Conservation (phyloP, 1,140 invertebrate species). For the Laupala kohalensis region DNA sequence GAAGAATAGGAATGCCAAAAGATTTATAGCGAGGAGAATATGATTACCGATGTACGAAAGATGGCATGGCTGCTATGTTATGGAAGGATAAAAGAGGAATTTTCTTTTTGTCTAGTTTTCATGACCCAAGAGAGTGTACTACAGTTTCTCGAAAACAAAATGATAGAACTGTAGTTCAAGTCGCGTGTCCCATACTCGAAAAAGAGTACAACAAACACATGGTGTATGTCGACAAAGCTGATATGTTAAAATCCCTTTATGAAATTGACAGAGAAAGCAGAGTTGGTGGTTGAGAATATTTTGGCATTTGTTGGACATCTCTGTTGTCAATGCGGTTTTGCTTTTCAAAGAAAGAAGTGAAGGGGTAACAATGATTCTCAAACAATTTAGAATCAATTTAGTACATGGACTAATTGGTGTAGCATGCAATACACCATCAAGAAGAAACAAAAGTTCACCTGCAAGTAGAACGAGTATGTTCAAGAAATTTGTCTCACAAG, state of each 20-base stretch:
- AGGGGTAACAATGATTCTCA: not conserved
- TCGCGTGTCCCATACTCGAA: slow-evolving; percentile 7
- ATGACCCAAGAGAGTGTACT: slow-evolving; percentile 13
- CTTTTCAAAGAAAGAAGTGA: slow-evolving; percentile 7
- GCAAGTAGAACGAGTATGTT: slow-evolving; percentile 2
- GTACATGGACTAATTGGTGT: not conserved
- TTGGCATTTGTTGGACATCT: slow-evolving; percentile 11
- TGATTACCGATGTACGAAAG: slow-evolving; percentile 19
- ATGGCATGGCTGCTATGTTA: slow-evolving; percentile 25
- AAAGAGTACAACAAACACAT: slow-evolving; percentile 23
- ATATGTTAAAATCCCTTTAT: slow-evolving; percentile 11
- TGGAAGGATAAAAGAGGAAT: slow-evolving; percentile 29
- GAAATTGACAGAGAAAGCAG: slow-evolving; percentile 12
- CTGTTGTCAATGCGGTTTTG: slow-evolving; percentile 7
- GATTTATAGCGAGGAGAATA: slow-evolving; percentile 4
- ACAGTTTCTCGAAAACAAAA: slow-evolving; percentile 2
- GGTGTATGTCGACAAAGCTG: slow-evolving; percentile 15
- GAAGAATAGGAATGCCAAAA: slow-evolving; percentile 6
- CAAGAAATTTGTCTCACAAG: not conserved
- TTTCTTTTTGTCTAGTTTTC: slow-evolving; percentile 27
- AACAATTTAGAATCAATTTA: slow-evolving; percentile 4
- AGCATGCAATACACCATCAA: not conserved
- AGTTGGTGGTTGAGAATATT: slow-evolving; percentile 10
- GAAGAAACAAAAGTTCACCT: not conserved
- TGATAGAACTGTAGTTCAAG: not conserved